Conservation (phyloP, 1,140 invertebrate species). For the Drosophila serrata region DNA sequence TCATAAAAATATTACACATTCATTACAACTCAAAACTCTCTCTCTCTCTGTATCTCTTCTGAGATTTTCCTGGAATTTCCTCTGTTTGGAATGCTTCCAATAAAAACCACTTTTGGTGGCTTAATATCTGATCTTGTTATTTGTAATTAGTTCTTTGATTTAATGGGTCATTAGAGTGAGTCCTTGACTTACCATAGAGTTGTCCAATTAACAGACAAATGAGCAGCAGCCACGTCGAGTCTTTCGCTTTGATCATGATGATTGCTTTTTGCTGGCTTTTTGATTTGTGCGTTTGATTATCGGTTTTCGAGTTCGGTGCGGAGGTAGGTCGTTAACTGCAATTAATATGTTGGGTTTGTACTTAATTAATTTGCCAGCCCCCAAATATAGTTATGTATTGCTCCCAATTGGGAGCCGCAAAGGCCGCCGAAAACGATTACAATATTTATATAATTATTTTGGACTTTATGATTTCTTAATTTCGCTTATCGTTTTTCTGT, state of each 20-base stretch:
- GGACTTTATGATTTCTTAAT: conserved; percentile 35
- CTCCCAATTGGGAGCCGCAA: conserved; percentile 58
- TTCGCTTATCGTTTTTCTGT: conserved; percentile 33
- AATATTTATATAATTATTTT: conserved; percentile 19
- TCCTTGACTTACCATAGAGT: conserved; percentile 68
- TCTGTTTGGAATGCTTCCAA: not conserved
- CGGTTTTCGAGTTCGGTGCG: conserved; percentile 30
- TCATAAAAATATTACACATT: conserved; percentile 41
- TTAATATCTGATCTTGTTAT: conserved; percentile 16
- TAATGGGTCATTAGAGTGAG: conserved; percentile 31
- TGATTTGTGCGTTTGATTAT: conserved; percentile 33
- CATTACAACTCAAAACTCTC: conserved; percentile 17
- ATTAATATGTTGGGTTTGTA: conserved; percentile 73
- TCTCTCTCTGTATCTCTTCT: not conserved
- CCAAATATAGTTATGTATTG: conserved; percentile 5
- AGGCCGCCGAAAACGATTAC: conserved; percentile 29
- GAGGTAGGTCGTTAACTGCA: conserved; percentile 79
- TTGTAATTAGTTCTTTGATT: conserved; percentile 36
- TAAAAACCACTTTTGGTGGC: conserved; percentile 17
- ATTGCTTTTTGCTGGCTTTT: conserved; percentile 28
- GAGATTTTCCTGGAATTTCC: conserved; percentile 5
- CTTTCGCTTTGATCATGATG: conserved; percentile 55
- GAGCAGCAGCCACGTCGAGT: conserved; percentile 60
- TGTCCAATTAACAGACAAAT: conserved; percentile 69
- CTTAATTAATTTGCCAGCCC: conserved; percentile 64